These are phyloP conservation scores for Homarus gammarus DNA, from an alignment of 2,888 invertebrate genomes.

Conservation along the genomic window DNA sequence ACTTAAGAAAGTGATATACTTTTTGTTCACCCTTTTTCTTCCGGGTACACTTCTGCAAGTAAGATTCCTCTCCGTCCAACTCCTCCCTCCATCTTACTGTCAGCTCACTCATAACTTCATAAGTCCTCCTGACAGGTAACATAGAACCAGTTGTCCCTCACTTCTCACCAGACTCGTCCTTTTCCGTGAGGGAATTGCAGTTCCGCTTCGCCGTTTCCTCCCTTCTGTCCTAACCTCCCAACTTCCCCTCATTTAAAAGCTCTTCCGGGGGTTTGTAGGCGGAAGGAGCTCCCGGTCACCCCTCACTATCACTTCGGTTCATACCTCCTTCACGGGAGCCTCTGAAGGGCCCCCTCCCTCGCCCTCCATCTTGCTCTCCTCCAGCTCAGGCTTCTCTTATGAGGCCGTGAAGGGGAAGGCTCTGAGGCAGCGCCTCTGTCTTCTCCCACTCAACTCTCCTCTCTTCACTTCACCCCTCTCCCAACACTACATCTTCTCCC, in stretches of 20 bases:
- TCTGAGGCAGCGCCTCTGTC: neutral
- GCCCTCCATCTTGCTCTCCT: neutral
- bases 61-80: neutral
- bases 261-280: neutral
- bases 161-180: neutral
- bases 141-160: neutral
- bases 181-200: neutral
- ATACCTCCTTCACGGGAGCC: no score
- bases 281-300: no score
- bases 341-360: neutral
- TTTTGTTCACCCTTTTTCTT: conserved; percentile 2
- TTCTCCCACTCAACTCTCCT: neutral
- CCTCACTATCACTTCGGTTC: no score
- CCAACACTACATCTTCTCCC: neutral
- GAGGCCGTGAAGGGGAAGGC: neutral
- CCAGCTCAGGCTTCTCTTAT: conserved; percentile 4
- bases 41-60: neutral
- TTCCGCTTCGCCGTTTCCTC: neutral
- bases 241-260: neutral
- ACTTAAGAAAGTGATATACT: no score
- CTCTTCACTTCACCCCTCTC: conserved; percentile 26
- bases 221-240: neutral
- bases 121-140: neutral
- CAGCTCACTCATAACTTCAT: neutral
- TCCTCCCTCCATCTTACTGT: conserved; percentile 22